These are phyloP conservation scores for Synergus japonicus DNA, from an alignment of 2,888 invertebrate species.

Conservation along the genomic window DNA sequence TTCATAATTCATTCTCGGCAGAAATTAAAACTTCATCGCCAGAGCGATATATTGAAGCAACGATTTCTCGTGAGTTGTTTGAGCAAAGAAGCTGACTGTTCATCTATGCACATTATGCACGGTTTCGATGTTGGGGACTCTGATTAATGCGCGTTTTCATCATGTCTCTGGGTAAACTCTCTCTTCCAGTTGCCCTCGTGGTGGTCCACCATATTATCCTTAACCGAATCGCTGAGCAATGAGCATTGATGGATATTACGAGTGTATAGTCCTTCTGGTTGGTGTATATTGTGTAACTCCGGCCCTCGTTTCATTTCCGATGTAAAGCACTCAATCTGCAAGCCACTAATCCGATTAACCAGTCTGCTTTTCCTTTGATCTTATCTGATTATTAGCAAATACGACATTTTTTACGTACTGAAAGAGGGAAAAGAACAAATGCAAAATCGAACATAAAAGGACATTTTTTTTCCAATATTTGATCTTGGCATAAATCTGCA, in stretches of 20 bases:
- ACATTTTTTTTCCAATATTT: not conserved
- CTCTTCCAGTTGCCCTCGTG: constrained; percentile 55
- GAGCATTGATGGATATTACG: constrained; percentile 66
- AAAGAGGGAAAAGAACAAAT: no score
- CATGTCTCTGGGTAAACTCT: constrained; percentile 42
- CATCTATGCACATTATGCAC: constrained; percentile 36
- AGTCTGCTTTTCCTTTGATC: not conserved
- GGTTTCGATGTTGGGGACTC: constrained; percentile 62
- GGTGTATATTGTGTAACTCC: constrained; percentile 45
- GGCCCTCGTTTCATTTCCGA: constrained; percentile 18
- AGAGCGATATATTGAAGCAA: constrained; percentile 34
- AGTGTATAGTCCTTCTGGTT: constrained; percentile 58
- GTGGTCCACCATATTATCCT: constrained; percentile 66
- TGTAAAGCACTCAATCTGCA: not conserved
- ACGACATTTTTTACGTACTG: no score
- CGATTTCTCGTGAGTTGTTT: constrained; percentile 32
- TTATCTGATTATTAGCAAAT: not conserved
- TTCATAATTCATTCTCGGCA: constrained; percentile 35
- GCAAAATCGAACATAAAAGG: no score
- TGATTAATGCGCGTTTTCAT: constrained; percentile 66
- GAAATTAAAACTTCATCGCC: constrained; percentile 38
- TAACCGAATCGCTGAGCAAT: constrained; percentile 61
- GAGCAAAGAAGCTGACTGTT: constrained; percentile 34
- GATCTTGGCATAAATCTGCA: not conserved
- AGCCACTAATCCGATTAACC: not conserved